phyloP scores from a whole-genome alignment of 2,888 invertebrate species.

The Eutolmus rufibarbis region DNA sequence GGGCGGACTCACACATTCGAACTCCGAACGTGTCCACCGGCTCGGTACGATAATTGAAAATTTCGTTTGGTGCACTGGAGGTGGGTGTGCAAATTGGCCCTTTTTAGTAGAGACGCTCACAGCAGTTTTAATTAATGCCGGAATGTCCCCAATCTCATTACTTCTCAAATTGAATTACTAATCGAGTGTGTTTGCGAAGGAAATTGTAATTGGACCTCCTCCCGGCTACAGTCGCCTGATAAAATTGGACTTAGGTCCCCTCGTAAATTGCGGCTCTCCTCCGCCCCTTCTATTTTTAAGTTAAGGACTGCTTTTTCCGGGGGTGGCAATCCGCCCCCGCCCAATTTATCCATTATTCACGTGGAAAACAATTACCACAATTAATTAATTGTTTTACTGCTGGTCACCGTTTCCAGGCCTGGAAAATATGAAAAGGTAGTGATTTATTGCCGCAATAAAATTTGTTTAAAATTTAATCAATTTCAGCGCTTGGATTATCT shows the following conservation, averaged over 20 bases:
- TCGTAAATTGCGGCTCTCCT: not conserved
- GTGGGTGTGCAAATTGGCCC: not conserved
- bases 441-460: not conserved
- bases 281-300: not conserved
- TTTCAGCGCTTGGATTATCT: not conserved
- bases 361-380: not conserved
- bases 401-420: not conserved
- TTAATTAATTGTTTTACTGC: not conserved
- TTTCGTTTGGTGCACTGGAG: not conserved
- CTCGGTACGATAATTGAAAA: not conserved
- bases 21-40: not conserved
- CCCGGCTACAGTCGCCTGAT: not conserved
- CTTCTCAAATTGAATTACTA: not conserved
- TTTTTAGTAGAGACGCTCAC: not conserved
- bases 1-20: not conserved
- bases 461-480: not conserved
- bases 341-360: not conserved
- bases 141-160: not conserved
- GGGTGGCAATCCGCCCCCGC: not conserved
- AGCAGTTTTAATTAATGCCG: not conserved
- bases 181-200: not conserved
- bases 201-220: not conserved
- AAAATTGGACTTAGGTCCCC: not conserved
- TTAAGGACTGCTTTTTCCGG: not conserved
- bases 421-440: not conserved